phyloP scores from a whole-genome alignment of 1,140 invertebrate genomes.

The Procambarus virginalis region DNA sequence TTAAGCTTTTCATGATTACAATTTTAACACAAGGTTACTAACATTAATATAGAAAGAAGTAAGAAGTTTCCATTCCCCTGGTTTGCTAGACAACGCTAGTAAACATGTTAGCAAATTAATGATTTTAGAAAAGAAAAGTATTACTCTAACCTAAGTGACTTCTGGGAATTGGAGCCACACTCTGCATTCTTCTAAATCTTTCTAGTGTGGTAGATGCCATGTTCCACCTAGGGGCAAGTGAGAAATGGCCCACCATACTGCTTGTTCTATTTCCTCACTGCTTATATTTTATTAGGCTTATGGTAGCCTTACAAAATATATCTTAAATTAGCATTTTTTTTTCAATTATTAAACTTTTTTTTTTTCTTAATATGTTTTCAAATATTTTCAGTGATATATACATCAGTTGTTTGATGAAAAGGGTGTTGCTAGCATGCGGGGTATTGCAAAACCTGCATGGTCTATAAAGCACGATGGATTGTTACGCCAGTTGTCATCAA shows the following conservation, averaged over 20 bases:
- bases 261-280: background rate
- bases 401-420: background rate
- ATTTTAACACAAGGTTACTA: too few species aligned
- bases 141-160: conserved; percentile 16
- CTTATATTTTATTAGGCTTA: conserved; percentile 1
- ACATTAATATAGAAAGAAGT: background rate
- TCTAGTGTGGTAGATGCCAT: conserved; percentile 12
- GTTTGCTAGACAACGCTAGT: background rate
- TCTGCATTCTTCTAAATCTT: conserved; percentile 8
- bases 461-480: background rate
- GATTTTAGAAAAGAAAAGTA: background rate
- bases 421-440: background rate
- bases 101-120: background rate
- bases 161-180: conserved; percentile 21
- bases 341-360: background rate
- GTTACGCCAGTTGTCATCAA: background rate
- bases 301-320: background rate
- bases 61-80: background rate
- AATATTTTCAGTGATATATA: background rate
- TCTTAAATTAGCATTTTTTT: background rate
- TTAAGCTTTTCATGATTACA: background rate
- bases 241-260: conserved; percentile 12
- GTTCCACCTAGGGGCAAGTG: conserved; percentile 34
- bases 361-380: background rate
- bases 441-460: background rate